Conservation (phyloP, 2,113 vertebrate genomes). For the Cebus imitator region DNA sequence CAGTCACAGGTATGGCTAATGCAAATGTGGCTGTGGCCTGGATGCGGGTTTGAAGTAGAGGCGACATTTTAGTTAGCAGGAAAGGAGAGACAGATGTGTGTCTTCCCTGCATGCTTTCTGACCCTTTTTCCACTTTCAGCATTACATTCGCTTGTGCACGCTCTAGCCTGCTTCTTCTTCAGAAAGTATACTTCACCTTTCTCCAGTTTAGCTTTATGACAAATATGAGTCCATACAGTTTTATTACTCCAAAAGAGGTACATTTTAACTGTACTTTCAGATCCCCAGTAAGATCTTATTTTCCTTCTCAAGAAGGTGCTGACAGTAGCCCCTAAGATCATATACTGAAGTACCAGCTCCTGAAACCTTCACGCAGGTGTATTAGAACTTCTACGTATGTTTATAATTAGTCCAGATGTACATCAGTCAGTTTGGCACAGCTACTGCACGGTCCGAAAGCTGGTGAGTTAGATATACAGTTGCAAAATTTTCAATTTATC, state of each 20-base stretch:
- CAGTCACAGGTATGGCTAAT: not conserved
- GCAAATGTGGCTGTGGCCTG: not conserved
- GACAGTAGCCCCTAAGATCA: not conserved
- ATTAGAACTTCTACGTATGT: not conserved
- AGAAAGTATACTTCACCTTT: not conserved
- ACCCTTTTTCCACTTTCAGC: not conserved
- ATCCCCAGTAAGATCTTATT: not conserved
- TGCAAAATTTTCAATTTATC: not conserved
- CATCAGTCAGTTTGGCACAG: not conserved
- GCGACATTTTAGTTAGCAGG: not conserved
- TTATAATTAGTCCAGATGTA: not conserved
- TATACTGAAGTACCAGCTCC: not conserved
- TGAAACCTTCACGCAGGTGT: not conserved
- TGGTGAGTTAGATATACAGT: not conserved
- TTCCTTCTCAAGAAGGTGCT: not conserved
- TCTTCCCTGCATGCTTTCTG: accelerated
- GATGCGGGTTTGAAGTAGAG: not conserved
- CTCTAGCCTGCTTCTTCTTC: not conserved
- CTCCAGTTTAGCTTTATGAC: not conserved
- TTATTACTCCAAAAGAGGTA: not conserved
- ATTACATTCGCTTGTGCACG: not conserved
- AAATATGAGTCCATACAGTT: not conserved
- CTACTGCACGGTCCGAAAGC: not conserved
- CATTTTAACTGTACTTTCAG: not conserved
- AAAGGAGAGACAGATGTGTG: not conserved